A percentile compares a stretch with the other conserved stretches of the same genome.
Evolutionary conservation across 1,140 invertebrate genomes (phyloP).

Genomic region (Drosophila pallidifrons): DNA sequence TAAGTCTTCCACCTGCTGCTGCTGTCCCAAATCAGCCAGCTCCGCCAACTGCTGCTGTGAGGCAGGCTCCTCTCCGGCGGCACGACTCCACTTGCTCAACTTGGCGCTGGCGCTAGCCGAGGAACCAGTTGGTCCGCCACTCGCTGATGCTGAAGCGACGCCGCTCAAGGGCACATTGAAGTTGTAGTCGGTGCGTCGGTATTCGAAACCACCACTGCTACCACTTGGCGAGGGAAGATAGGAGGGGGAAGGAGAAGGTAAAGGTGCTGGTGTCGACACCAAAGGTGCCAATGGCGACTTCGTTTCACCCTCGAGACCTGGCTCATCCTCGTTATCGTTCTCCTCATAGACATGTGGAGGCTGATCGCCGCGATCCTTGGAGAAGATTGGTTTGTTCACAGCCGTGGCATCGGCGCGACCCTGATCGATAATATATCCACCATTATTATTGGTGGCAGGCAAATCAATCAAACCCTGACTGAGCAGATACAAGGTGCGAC

Average conservation of each 20-base stretch:
- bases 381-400: slow-evolving; percentile 58
- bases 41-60: slow-evolving; percentile 15
- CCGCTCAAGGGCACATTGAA: slow-evolving; percentile 56
- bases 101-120: slow-evolving; percentile 57
- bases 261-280: slow-evolving; percentile 46
- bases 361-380: slow-evolving; percentile 81
- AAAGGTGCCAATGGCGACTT: slow-evolving; percentile 38
- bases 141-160: slow-evolving; percentile 51
- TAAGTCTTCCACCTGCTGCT: slow-evolving; percentile 48
- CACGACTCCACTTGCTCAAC: slow-evolving; percentile 59
- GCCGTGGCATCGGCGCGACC: slow-evolving; percentile 70
- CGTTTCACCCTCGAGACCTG: slow-evolving; percentile 67
- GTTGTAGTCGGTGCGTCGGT: slow-evolving; percentile 69
- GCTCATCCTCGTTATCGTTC: slow-evolving; percentile 62
- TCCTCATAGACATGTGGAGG: slow-evolving; percentile 77
- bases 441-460: slow-evolving; percentile 38
- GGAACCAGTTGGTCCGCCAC: slow-evolving; percentile 49
- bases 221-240: slow-evolving; percentile 28
- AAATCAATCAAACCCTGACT: slow-evolving; percentile 72
- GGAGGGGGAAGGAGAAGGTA: slow-evolving; percentile 29
- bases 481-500: slow-evolving; percentile 67
- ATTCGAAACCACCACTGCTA: slow-evolving; percentile 53
- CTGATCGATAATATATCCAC: slow-evolving; percentile 53
- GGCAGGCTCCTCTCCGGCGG: slow-evolving; percentile 52
- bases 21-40: slow-evolving; percentile 41